Conservation (phyloP, 2,113 vertebrate genomes). For the Cryptomyrus ogoouensis region DNA sequence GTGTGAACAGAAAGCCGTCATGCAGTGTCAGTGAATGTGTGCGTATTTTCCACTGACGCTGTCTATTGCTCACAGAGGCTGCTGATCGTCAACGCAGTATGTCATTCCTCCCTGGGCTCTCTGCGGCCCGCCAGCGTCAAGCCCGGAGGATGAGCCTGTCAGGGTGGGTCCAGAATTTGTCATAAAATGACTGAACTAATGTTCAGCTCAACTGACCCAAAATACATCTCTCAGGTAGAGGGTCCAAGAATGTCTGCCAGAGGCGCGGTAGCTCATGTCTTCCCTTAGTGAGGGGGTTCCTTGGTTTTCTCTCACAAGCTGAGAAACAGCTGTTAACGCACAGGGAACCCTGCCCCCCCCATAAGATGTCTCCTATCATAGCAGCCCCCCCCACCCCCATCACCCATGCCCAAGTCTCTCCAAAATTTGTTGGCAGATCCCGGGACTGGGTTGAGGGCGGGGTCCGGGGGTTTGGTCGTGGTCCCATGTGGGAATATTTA, state of each 20-base stretch:
- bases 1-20: not conserved
- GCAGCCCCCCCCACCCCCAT: not conserved
- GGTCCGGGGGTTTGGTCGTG: conserved; percentile 56
- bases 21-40: not conserved
- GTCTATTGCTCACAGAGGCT: not conserved
- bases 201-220: not conserved
- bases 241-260: not conserved
- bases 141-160: not conserved
- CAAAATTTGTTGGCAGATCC: conserved; percentile 4
- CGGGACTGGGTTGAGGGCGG: conserved; percentile 26
- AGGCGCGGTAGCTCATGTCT: not conserved
- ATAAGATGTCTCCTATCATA: not conserved
- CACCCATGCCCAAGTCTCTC: not conserved
- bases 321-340: not conserved
- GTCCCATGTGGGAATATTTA: conserved; percentile 70
- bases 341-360: not conserved
- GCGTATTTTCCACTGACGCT: not conserved
- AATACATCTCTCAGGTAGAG: conserved; percentile 1
- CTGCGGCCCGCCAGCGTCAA: not conserved
- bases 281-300: not conserved
- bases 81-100: not conserved
- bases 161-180: conserved; percentile 1
- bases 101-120: not conserved
- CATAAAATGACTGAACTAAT: not conserved
- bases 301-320: not conserved